Evolutionary conservation across 92 coral and sea anemone genomes (phyloP).

Genomic region (Zoanthus solanderi): DNA sequence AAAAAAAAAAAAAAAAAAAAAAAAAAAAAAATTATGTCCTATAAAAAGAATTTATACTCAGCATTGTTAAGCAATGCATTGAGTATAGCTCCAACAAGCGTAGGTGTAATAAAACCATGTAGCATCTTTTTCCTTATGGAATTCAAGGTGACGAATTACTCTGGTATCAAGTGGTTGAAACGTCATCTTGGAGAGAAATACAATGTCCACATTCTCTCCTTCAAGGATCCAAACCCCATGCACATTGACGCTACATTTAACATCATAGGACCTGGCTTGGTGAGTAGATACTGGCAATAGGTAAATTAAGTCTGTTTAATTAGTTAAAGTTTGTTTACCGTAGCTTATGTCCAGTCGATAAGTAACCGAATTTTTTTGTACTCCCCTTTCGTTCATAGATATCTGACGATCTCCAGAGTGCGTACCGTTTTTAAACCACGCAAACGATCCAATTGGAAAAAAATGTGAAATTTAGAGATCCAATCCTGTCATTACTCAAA

Average conservation of each 20-base stretch:
- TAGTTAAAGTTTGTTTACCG: not conserved
- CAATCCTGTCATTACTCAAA: no score
- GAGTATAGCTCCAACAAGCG: not conserved
- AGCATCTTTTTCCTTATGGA: not conserved
- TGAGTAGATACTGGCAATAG: not conserved
- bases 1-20: no score
- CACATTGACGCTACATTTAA: conserved; percentile 97
- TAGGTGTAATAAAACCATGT: not conserved
- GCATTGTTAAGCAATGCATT: no score
- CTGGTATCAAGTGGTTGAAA: conserved; percentile 91
- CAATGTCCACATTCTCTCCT: conserved; percentile 77
- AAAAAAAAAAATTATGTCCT: no score
- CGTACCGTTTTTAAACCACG: no score
- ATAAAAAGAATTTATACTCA: no score
- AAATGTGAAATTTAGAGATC: no score
- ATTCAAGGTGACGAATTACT: conserved; percentile 84
- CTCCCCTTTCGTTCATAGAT: no score
- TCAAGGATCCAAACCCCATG: conserved; percentile 95
- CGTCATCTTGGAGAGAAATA: conserved; percentile 87
- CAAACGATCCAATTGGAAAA: no score
- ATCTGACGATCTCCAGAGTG: no score
- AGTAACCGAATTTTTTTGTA: no score
- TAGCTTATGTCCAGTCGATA: not conserved
- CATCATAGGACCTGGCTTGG: conserved; percentile 95
- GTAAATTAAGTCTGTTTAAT: not conserved